Base-by-base conservation (phyloP, 1,140 invertebrate species). In the Tachypleus tridentatus region DNA sequence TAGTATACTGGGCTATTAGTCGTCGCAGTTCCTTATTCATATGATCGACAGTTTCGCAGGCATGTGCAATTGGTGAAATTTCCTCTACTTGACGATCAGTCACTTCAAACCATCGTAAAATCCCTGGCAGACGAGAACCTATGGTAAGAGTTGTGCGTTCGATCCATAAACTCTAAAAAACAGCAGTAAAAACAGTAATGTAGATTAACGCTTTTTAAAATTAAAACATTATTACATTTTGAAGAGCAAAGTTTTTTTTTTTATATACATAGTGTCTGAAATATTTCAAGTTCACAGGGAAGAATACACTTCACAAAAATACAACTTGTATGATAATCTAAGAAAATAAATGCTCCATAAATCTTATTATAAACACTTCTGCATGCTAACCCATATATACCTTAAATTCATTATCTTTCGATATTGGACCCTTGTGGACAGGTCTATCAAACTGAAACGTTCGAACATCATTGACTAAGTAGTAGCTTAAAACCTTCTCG, bases 341-440 rank as follows among this genome's bases (percentile, higher is more conserved):
- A 7, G 7, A 54, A 54, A 54, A 54, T 54, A 54, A 29, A 29
- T 29, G 29, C 29, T 29, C 29, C 29, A 29, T 29, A 29, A 29
- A 29, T 29, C 29, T 29, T 29, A 29, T 29, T 29, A 29, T 29
- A 29, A 29, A 29, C 29, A 29, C 29, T 29, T 1, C 29, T 29
- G 29, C 29, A 29, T 29, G 29, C 29, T 29, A 29, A 29, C 29
- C 29, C 29, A 29, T 29, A 53, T 50, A 70, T 76, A 85, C 83
- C 77, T 93, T 95, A 71, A 95, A 93, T 78, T 94, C 92, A 73
- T 94, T 95, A 62, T 95, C 90, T 74, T 94, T 93, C 74, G 96
- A 89, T 9, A 91, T 83, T 58, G 85, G 84, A 11, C 88, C 90
- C 72, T 93, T 88, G 71, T 94, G 89, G 51, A 93, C 81, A 10